Evolutionary conservation across 1,140 invertebrate species (phyloP).

Genomic region (Zaprionus lachaisei): DNA sequence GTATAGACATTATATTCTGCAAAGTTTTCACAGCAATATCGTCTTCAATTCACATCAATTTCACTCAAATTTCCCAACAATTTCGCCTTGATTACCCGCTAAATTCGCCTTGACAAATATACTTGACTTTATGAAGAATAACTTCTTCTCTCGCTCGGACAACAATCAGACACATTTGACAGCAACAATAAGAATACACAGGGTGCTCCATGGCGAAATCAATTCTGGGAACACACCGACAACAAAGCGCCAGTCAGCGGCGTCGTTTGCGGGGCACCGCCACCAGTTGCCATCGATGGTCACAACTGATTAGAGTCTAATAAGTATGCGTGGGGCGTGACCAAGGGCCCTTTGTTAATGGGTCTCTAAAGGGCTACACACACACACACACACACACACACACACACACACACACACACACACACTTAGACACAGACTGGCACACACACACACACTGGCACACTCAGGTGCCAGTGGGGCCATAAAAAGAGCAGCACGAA

Average conservation of each 20-base stretch:
- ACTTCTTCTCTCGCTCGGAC: neutral
- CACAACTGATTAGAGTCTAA: constrained; percentile 80
- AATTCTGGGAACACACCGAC: neutral
- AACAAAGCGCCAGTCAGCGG: neutral
- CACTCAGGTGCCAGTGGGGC: constrained; percentile 46
- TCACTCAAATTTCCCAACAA: neutral
- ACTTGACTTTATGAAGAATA: no score
- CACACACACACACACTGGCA: neutral
- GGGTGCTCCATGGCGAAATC: neutral
- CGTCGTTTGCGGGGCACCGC: constrained; percentile 3
- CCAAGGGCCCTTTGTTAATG: constrained; percentile 69
- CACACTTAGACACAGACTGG: neutral
- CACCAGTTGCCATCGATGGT: constrained; percentile 74
- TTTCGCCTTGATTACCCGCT: neutral
- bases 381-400: no score
- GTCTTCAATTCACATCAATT: neutral
- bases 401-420: constrained; percentile 17
- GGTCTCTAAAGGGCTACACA: constrained; percentile 65
- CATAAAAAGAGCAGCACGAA: constrained; percentile 58
- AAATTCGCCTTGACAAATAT: neutral
- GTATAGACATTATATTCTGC: neutral
- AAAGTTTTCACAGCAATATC: neutral
- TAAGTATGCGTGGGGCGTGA: constrained; percentile 79
- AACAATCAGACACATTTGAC: neutral
- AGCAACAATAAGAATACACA: neutral